Evolutionary conservation across 2,797 vertebrate species (phyloP), one percentile per base, ranked within the genome.

Genomic region (Momotus momota): DNA sequence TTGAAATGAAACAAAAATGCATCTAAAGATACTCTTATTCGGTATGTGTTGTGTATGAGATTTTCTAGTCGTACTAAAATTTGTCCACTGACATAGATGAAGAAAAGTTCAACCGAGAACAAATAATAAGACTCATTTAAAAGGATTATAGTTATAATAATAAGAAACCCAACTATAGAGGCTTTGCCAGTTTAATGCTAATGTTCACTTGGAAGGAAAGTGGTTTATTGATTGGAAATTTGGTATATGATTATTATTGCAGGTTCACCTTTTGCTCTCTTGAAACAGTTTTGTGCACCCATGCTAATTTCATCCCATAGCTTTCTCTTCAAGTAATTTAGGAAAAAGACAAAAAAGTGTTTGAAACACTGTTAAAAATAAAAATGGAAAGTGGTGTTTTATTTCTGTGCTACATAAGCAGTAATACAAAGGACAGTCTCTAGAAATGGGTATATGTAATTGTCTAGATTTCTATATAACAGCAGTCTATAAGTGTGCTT

Each of bases 211-310:
- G 33, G 40, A 80, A 65, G 21, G 85, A n/a, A 67, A 84, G 27
- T 62, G 21, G 45, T 69, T 72, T 87, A 91, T 93, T 88, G 83
- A 69, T 75, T 82, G 62, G 49, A 57, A 91, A 90, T 57, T 52
- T 52, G 5, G 62, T 78, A 23, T 46, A 55, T 6, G 23, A 35
- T 41, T 89, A 41, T 75, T 89, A 31, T 18, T 49, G 21, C 27
- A 66, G 8, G 12, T 77, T 90, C 27, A 17, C 9, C 58, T 70
- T 48, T 49, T 20, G 3, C 38, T 72, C 74, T 71, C 19, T 60
- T 64, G 23, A 87, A 89, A 55, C 20, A 5, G 1, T 25, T 75
- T 91, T 60, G 41, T 2, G 5, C 12, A 65, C 1, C 10, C 9
- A 3, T 31, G 8, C 46, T 70, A 17, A 55, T 45, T 80, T 65